Evolutionary conservation across 2,113 vertebrate genomes (phyloP), one percentile per base, ranked within the genome.

Genomic region (Uria aalge): DNA sequence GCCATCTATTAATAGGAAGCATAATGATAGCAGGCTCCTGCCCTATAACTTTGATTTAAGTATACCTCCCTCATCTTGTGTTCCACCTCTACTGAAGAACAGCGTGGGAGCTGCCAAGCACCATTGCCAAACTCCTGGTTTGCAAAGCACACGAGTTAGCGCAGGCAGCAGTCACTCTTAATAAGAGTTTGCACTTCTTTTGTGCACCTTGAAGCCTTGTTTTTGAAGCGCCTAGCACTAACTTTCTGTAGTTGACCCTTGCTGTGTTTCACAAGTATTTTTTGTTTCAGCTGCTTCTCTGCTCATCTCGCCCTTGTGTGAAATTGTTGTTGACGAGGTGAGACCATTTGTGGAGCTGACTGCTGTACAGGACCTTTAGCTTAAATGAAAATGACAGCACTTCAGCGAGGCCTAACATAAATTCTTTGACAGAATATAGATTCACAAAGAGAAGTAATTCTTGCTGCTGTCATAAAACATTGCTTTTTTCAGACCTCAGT

Each of bases 401-500:
- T 93, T 97, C 96, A 97, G 57, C 94, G 71, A 88, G 84, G 45
- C 76, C 88, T 29, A 72, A 90, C 12, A 6, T 63, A 90, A 96
- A 93, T 92, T 94, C 87, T 91, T 90, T 95, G 97, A 94, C 96
- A 97, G 96, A 72, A 85, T 90, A 94, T 89, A 94, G 53, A 94
- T 97, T 96, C 94, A 81, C 88, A 90, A 88, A 94, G 92, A 97
- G 95, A 96, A 95, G 88, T 87, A 69, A 89, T 85, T 95, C 97
- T 89, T 96, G 97, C 94, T 60, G 81, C 97, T 98, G 95, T 96
- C 96, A 95, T 15, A 85, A 88, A 96, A 76, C 94, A 92, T 88
- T 18, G 78, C 60, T 75, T 92, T 94, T 74, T 85, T 43, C 20
- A 80, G 84, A 78, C 14, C 19, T 90, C 94, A 18, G 83, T 11